phyloP scores from a whole-genome alignment of 2,888 invertebrate species.

The Perdita meconis region DNA sequence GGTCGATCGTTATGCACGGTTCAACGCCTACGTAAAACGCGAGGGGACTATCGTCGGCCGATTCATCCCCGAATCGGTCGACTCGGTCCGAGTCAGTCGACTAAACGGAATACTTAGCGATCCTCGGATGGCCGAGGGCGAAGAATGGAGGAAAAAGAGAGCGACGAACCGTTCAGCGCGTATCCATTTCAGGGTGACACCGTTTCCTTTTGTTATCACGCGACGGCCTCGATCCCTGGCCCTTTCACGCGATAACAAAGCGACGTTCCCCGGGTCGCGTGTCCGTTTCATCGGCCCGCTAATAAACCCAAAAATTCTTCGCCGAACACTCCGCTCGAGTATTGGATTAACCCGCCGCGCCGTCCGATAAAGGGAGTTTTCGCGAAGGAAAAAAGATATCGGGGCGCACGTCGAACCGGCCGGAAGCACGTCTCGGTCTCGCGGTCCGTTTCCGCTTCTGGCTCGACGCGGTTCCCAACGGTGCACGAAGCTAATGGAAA shows the following conservation, averaged over 20 bases:
- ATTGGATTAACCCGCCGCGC: conserved; percentile 4
- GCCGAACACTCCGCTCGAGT: conserved; percentile 3
- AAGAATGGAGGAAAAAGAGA: conserved; percentile 48
- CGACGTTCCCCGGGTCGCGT: conserved; percentile 33
- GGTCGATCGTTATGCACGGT: conserved; percentile 76
- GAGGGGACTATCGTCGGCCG: conserved; percentile 56
- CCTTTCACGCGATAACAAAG: conserved; percentile 52
- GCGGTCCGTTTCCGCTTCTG: conserved; percentile 1
- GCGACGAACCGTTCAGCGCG: conserved; percentile 36
- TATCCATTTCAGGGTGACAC: conserved; percentile 39
- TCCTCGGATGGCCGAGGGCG: conserved; percentile 49
- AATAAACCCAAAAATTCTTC: conserved; percentile 23
- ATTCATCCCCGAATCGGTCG: conserved; percentile 69
- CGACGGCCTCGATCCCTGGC: conserved; percentile 23
- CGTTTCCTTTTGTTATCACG: conserved; percentile 55
- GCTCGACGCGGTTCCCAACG: background rate
- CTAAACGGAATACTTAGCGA: conserved; percentile 73
- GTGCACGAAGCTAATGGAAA: conserved; percentile 53
- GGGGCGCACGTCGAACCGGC: conserved; percentile 1
- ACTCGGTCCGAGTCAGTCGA: conserved; percentile 63
- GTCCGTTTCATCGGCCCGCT: conserved; percentile 49
- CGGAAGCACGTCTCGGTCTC: conserved; percentile 31
- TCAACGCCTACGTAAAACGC: conserved; percentile 78
- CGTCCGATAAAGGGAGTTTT: background rate
- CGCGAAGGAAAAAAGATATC: background rate